Conservation (phyloP, 2,888 invertebrate genomes). For the Tricholauxania praeusta region DNA sequence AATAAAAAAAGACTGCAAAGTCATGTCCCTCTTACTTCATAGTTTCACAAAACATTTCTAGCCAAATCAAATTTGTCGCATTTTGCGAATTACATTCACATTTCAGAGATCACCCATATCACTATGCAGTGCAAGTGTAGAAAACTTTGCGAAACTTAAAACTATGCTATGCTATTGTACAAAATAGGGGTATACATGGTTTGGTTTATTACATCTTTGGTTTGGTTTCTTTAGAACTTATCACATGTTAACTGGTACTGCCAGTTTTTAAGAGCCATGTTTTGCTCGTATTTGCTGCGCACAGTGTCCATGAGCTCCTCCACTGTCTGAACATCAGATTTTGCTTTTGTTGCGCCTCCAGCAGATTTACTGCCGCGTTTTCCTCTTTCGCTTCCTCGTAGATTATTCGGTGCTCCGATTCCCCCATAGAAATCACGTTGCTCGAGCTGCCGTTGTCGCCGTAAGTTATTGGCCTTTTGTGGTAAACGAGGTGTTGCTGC, state of each 20-base stretch:
- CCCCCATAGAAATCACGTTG: background rate
- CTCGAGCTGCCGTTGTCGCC: slow-evolving; percentile 31
- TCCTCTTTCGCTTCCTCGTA: background rate
- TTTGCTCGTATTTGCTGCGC: slow-evolving; percentile 58
- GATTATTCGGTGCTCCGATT: slow-evolving; percentile 4
- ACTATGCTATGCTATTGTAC: no score
- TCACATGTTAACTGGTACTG: slow-evolving; percentile 68
- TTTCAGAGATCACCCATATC: no score
- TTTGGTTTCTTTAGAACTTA: slow-evolving; percentile 55
- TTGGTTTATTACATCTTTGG: no score
- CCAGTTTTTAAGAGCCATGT: slow-evolving; percentile 67
- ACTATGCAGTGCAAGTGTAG: no score
- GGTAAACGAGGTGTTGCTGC: slow-evolving; percentile 13
- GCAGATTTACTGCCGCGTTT: slow-evolving; percentile 13
- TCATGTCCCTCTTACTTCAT: no score
- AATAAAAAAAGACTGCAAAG: no score
- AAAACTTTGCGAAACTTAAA: no score
- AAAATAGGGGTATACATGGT: no score
- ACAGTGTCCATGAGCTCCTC: slow-evolving; percentile 56
- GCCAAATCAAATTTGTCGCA: no score
- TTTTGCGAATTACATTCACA: no score
- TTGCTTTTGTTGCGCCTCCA: slow-evolving; percentile 29
- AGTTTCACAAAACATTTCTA: no score
- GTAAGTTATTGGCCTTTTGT: slow-evolving; percentile 28
- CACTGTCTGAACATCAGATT: slow-evolving; percentile 41